Percentiles rank a stretch among this genome's conserved stretches.
These are phyloP conservation scores for Euphydryas editha DNA, from an alignment of 2,888 invertebrate genomes.

Conservation along the genomic window DNA sequence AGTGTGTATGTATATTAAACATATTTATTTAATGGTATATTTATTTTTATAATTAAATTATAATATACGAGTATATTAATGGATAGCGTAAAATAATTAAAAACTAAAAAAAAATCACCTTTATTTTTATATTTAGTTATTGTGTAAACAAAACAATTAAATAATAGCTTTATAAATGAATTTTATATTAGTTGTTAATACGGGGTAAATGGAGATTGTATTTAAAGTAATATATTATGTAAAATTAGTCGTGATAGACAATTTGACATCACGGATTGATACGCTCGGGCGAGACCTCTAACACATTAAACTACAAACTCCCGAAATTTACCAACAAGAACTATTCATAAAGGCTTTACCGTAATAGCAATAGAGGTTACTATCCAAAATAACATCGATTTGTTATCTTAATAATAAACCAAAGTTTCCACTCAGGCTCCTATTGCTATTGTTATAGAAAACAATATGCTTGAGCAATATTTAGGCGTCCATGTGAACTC, in stretches of 20 bases:
- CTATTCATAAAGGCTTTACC: neutral
- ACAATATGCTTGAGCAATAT: slow-evolving; percentile 11
- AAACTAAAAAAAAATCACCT: no score
- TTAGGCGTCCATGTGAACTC: slow-evolving; percentile 14
- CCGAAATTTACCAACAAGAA: neutral
- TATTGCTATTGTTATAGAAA: neutral
- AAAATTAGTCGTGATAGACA: slow-evolving; percentile 2
- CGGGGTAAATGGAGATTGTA: neutral
- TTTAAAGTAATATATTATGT: neutral
- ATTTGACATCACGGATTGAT: slow-evolving; percentile 2
- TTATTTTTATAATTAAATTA: no score
- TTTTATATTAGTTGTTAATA: no score
- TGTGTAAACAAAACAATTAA: no score
- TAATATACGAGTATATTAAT: no score
- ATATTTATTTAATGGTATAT: no score
- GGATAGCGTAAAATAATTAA: no score
- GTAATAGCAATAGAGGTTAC: neutral
- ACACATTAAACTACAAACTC: neutral
- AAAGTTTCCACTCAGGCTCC: neutral
- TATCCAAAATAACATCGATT: neutral
- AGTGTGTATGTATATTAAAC: no score
- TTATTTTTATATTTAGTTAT: no score
- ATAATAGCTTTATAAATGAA: no score
- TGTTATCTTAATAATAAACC: neutral
- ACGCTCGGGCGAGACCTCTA: neutral